Percentiles rank a stretch among this genome's conserved stretches.
Conservation (phyloP, 2,113 vertebrate genomes). For the Lota lota region DNA sequence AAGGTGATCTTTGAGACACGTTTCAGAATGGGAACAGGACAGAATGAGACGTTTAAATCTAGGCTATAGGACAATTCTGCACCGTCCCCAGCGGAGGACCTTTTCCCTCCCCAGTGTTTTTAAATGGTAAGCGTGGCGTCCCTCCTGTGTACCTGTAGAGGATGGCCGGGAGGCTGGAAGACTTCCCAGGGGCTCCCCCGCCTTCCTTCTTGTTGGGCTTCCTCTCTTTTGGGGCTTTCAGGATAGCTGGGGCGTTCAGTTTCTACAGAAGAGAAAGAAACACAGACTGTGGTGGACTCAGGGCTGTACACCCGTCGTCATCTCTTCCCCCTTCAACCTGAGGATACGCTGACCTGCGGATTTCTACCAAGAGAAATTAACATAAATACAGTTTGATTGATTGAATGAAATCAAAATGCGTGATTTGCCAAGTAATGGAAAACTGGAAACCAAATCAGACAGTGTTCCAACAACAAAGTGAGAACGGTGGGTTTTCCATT, state of each 20-base stretch:
- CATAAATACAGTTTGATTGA: no score
- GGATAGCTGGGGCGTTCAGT: constrained; percentile 86
- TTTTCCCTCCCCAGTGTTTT: not conserved
- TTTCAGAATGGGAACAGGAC: not conserved
- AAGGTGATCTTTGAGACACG: not conserved
- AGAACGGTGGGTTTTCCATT: no score
- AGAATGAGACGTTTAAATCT: not conserved
- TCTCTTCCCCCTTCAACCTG: no score
- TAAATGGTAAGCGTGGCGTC: not conserved
- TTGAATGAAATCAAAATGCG: no score
- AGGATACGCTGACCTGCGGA: no score
- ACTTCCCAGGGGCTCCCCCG: constrained; percentile 81
- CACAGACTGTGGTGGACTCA: not conserved
- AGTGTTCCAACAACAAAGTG: no score
- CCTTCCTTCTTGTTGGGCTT: constrained; percentile 97
- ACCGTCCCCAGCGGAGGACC: not conserved
- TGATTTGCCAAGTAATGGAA: no score
- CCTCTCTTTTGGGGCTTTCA: constrained; percentile 93
- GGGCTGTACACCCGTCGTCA: no score
- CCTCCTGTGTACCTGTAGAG: constrained; percentile 87
- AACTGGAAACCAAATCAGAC: no score
- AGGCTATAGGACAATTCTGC: not conserved
- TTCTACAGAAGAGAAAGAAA: constrained; percentile 72
- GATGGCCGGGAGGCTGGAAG: constrained; percentile 83
- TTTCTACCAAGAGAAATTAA: no score